phyloP scores from a whole-genome alignment of 2,888 invertebrate species.

The Zeuzera pyrina region DNA sequence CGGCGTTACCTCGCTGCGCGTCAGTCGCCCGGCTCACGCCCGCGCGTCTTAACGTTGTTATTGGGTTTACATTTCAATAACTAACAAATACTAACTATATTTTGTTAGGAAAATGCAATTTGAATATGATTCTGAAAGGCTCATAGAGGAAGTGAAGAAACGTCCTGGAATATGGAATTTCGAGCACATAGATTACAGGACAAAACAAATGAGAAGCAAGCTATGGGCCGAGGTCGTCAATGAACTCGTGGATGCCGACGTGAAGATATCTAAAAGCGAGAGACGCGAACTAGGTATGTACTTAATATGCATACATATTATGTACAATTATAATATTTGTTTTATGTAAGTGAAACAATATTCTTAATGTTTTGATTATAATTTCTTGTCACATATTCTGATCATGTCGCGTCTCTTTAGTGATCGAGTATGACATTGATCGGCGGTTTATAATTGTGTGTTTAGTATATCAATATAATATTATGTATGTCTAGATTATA shows the following conservation, averaged over 20 bases:
- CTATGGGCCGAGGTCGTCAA: conserved; percentile 53
- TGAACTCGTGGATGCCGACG: conserved; percentile 42
- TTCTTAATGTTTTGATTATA: too few relatives aligned
- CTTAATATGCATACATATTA: background rate
- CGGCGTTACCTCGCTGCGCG: conserved; percentile 53
- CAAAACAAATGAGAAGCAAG: conserved; percentile 35
- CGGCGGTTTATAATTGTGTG: too few relatives aligned
- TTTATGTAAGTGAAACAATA: too few relatives aligned
- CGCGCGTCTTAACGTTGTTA: conserved; percentile 33
- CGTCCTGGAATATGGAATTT: conserved; percentile 61
- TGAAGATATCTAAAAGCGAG: conserved; percentile 53
- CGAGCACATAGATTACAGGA: conserved; percentile 43
- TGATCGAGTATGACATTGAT: too few relatives aligned
- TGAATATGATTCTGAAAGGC: conserved; percentile 58
- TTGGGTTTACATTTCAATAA: conserved; percentile 3
- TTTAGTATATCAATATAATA: too few relatives aligned
- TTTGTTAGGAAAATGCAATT: conserved; percentile 36
- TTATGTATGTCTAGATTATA: too few relatives aligned
- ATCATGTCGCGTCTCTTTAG: too few relatives aligned
- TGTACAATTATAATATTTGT: background rate
- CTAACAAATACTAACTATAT: background rate
- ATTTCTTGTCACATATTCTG: too few relatives aligned
- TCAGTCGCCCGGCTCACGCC: conserved; percentile 56
- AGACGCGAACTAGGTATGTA: conserved; percentile 54
- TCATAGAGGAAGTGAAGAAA: conserved; percentile 54